Conservation (phyloP, 2,888 invertebrate genomes). For the Carcina quercana region DNA sequence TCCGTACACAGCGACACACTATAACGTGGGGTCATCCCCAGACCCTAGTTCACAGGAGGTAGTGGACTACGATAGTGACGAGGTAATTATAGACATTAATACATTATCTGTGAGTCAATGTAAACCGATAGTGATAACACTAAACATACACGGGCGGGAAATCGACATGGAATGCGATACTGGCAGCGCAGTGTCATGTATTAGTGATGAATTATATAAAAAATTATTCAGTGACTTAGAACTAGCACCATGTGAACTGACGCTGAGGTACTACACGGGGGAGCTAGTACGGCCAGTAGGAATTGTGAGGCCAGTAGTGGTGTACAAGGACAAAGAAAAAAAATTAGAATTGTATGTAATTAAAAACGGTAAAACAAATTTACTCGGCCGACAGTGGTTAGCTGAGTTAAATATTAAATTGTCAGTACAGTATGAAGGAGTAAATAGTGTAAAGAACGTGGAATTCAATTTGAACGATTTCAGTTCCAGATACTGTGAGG, state of each 20-base stretch:
- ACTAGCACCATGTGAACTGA: constrained; percentile 6
- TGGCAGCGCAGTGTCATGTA: constrained; percentile 16
- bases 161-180: constrained; percentile 14
- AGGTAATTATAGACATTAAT: not conserved
- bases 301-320: constrained; percentile 5
- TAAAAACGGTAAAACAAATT: not conserved
- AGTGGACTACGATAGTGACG: not conserved
- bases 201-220: constrained; percentile 10
- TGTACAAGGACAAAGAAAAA: constrained; percentile 3
- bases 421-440: not conserved
- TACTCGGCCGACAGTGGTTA: constrained; percentile 16
- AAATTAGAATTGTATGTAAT: constrained; percentile 4
- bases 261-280: not conserved
- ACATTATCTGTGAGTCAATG: not conserved
- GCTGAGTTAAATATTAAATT: constrained; percentile 9
- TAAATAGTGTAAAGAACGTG: not conserved
- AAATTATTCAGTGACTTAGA: constrained; percentile 3
- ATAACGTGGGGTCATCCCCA: not conserved
- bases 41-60: not conserved
- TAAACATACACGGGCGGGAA: not conserved
- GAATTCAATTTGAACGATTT: not conserved
- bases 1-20: constrained; percentile 1
- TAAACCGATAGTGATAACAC: constrained; percentile 1
- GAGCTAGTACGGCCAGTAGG: constrained; percentile 11
- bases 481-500: constrained; percentile 5